Evolutionary conservation across 2,888 invertebrate genomes (phyloP), one percentile per base, ranked within the genome.

Genomic region (Phortica okadai): DNA sequence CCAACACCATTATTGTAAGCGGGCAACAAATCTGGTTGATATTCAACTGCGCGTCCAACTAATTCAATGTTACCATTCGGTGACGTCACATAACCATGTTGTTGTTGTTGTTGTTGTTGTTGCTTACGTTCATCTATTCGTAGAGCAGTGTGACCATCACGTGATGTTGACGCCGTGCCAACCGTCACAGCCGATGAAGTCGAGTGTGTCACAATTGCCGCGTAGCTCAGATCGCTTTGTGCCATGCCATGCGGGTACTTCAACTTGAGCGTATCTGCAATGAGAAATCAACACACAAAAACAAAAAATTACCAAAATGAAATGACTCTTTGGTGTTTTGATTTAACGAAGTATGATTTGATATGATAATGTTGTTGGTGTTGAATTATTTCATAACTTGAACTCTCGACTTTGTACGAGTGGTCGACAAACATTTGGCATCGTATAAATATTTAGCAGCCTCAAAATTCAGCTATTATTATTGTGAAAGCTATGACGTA

Each of bases 251-350:
- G 70, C 70, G 70, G 70, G 74, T 74, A 44, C 50, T 21, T 78
- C 50, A 72, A 21, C 62, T 80, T 74, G 80, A 78, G 78, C 80
- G 80, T 78, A 70, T 77, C 80, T 80, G 33, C 1, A 74, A 45
- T 45, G 50, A 70, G 54, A 11, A 14, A 50, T 2, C 8, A 45
- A 45, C 7, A 45, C 7, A 21, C 21, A 21, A 21, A 21, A 21
- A 6, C 10, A 50, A 11, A 50, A 1, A 50, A 14, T 3, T 50
- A 45, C 21, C 7, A 54, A 54, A 14, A 54, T 54, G 10, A 5
- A 54, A 21, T 21, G 21, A 21, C 21, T 21, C 21, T 54, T 54
- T 2, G 33, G 33, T 33, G 33, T 33, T 33, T 0, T 33, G 33
- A 2, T 33, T 33, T 33, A 5, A 33, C 33, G 2, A 33, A 33